Evolutionary conservation across 37 sponge, comb jelly and placozoan genomes (phyloP).

Genomic region (Dysidea cf. avara): DNA sequence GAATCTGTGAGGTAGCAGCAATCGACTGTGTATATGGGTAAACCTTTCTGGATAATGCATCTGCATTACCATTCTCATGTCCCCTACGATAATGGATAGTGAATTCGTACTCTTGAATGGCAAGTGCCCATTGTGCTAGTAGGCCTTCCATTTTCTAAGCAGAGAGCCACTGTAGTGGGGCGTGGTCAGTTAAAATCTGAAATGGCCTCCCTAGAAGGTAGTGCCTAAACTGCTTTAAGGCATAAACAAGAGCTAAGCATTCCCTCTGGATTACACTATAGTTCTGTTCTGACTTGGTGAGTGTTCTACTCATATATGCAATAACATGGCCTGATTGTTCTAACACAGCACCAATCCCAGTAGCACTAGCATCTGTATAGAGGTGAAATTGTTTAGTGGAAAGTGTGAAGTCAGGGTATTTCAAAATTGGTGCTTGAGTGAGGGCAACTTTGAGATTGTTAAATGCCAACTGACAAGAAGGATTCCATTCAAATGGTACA

Average conservation of each 20-base stretch:
- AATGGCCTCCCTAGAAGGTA: conserved; percentile 30
- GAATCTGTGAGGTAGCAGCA: too few species aligned
- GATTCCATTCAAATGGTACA: conserved; percentile 7
- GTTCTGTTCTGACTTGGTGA: not conserved
- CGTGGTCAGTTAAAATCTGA: conserved; percentile 16
- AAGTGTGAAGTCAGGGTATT: not conserved
- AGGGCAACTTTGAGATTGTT: conserved; percentile 12
- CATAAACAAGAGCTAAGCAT: too few species aligned
- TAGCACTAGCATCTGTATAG: too few species aligned
- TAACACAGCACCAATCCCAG: too few species aligned
- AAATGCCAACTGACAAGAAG: not conserved
- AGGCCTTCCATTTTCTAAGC: not conserved
- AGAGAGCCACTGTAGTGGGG: conserved; percentile 25
- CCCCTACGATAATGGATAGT: too few species aligned
- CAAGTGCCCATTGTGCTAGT: conserved; percentile 34
- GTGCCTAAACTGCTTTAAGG: conserved; percentile 29
- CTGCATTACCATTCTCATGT: too few species aligned
- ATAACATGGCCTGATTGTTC: too few species aligned
- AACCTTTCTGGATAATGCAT: too few species aligned
- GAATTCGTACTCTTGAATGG: conserved; percentile 20
- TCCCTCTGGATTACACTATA: conserved; percentile 4
- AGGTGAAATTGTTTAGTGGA: too few species aligned
- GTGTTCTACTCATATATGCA: too few species aligned
- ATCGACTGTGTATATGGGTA: too few species aligned
- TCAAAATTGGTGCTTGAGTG: conserved; percentile 4